These are phyloP conservation scores for Phyllotis vaccarum DNA, from an alignment of 2,797 vertebrate species.

Conservation along the genomic window DNA sequence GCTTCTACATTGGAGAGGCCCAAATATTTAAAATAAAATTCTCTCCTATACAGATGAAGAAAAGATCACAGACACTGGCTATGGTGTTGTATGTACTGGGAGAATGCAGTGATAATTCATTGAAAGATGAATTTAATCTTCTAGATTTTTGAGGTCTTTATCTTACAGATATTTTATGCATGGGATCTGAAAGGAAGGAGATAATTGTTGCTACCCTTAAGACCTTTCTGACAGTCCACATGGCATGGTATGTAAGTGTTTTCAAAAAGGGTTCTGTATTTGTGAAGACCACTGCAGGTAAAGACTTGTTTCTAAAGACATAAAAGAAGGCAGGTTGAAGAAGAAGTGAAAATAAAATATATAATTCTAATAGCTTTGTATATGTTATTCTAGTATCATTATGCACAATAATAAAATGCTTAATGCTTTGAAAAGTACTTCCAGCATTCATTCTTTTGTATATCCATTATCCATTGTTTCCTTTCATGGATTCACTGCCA, in stretches of 20 bases:
- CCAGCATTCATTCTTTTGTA: slow-evolving; percentile 10
- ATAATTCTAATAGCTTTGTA: not conserved
- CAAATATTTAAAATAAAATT: not conserved
- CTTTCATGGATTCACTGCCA: slow-evolving; percentile 15
- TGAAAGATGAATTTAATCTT: not conserved
- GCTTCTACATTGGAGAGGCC: not conserved
- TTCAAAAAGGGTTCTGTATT: slow-evolving; percentile 96
- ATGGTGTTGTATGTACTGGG: not conserved
- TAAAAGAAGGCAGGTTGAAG: not conserved
- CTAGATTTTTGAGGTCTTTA: slow-evolving; percentile 15
- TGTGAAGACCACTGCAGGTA: slow-evolving; percentile 98
- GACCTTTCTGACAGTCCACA: slow-evolving; percentile 94
- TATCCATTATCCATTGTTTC: not conserved
- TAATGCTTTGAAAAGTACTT: slow-evolving; percentile 22
- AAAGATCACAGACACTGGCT: not conserved
- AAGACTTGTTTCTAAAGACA: not conserved
- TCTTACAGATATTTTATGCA: slow-evolving; percentile 96
- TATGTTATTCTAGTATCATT: not conserved
- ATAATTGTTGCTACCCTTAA: slow-evolving; percentile 97
- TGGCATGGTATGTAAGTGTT: slow-evolving; percentile 96
- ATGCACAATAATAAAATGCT: not conserved
- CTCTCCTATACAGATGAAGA: not conserved
- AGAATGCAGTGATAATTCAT: not conserved
- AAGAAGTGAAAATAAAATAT: not conserved
- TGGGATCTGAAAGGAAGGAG: slow-evolving; percentile 97